Evolutionary conservation across 2,797 vertebrate genomes (phyloP).

Genomic region (Amblyopsis hoosieri): DNA sequence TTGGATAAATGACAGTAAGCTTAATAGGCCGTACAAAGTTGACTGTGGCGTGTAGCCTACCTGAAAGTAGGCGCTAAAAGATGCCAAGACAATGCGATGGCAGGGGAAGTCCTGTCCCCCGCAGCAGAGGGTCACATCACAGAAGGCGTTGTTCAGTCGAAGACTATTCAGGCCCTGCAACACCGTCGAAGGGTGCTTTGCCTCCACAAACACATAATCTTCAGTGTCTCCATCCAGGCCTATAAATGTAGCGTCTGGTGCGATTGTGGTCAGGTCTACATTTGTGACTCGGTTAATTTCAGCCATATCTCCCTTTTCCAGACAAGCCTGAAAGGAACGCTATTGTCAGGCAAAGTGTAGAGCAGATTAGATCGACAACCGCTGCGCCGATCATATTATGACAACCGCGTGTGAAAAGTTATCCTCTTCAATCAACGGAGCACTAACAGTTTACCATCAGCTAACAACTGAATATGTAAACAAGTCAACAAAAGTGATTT

Average conservation of each 20-base stretch:
- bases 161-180: slow-evolving; percentile 83
- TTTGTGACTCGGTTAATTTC: slow-evolving; percentile 67
- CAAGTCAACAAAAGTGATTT: too few relatives aligned
- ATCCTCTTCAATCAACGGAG: too few relatives aligned
- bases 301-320: slow-evolving; percentile 67
- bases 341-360: not conserved
- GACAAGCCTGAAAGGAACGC: slow-evolving; percentile 24
- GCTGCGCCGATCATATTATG: too few relatives aligned
- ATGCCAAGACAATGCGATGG: slow-evolving; percentile 82
- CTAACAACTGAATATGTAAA: too few relatives aligned
- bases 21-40: not conserved
- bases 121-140: slow-evolving; percentile 84
- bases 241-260: slow-evolving; percentile 30
- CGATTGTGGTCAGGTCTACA: slow-evolving; percentile 41
- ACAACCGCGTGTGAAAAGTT: too few relatives aligned
- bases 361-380: too few relatives aligned
- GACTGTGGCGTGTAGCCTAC: slow-evolving; percentile 41
- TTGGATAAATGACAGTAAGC: too few relatives aligned
- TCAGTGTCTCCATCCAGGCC: slow-evolving; percentile 60
- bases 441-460: too few relatives aligned
- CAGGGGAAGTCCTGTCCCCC: slow-evolving; percentile 84
- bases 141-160: slow-evolving; percentile 82
- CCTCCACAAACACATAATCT: slow-evolving; percentile 80
- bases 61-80: slow-evolving; percentile 85
- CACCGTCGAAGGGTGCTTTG: slow-evolving; percentile 77